Conservation (phyloP, 1,140 invertebrate genomes). For the Colletes latitarsis region DNA sequence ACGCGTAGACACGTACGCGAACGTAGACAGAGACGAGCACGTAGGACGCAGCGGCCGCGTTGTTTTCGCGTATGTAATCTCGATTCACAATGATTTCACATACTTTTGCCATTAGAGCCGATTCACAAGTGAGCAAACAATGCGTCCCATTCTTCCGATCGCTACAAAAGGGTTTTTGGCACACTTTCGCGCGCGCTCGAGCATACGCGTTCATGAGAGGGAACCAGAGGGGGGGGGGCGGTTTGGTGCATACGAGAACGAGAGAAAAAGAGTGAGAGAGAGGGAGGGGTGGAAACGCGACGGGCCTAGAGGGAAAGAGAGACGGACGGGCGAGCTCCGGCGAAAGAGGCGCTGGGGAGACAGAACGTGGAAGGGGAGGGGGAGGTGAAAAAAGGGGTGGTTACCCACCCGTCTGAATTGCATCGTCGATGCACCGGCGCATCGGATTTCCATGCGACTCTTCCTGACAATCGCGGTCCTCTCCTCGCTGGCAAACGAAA, state of each 20-base stretch:
- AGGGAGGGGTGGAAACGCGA: conserved; percentile 43
- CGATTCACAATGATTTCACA: conserved; percentile 79
- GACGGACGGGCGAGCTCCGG: conserved; percentile 29
- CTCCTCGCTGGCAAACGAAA: conserved; percentile 55
- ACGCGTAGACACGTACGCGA: conserved; percentile 27
- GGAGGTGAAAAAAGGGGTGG: conserved; percentile 39
- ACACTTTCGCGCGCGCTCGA: conserved; percentile 70
- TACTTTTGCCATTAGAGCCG: conserved; percentile 80
- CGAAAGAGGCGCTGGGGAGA: conserved; percentile 57
- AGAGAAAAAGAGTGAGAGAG: conserved; percentile 22
- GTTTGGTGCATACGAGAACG: neutral
- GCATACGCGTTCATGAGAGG: conserved; percentile 53
- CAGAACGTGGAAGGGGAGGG: conserved; percentile 16
- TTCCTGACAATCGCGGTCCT: conserved; percentile 65
- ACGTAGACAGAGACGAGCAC: conserved; percentile 20
- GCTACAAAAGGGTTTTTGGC: conserved; percentile 75
- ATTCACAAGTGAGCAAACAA: conserved; percentile 79
- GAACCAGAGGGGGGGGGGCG: neutral
- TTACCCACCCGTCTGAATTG: conserved; percentile 65
- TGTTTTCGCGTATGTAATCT: conserved; percentile 80
- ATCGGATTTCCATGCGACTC: conserved; percentile 68
- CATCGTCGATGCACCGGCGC: conserved; percentile 66
- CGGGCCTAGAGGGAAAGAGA: conserved; percentile 55
- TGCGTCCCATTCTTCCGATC: conserved; percentile 72
- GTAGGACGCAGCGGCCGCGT: conserved; percentile 55